Conservation (phyloP, 2,888 invertebrate genomes). For the Apotomis capreana region DNA sequence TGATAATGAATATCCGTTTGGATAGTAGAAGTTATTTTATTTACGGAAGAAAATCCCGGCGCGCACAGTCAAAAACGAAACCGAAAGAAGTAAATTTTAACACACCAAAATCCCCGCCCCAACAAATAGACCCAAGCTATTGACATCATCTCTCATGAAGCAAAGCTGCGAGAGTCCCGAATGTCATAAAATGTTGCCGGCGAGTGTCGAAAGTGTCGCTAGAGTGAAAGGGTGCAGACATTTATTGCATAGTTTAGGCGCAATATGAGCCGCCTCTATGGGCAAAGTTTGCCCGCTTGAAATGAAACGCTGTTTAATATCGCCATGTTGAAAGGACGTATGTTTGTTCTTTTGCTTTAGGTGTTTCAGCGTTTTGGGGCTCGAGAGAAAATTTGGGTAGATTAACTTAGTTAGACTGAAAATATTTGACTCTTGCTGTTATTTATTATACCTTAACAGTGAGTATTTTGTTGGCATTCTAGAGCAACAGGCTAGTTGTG, state of each 20-base stretch:
- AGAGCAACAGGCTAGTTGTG: background rate
- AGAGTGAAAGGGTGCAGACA: conserved; percentile 38
- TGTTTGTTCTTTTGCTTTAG: background rate
- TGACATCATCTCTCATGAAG: conserved; percentile 36
- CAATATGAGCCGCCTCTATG: conserved; percentile 38
- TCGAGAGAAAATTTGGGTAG: background rate
- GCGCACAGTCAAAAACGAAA: too few species aligned
- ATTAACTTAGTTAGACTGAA: conserved; percentile 16
- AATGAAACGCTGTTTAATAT: conserved; percentile 38
- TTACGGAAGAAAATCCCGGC: too few species aligned
- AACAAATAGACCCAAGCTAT: conserved; percentile 3
- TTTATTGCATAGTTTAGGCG: conserved; percentile 42
- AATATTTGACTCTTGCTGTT: conserved; percentile 10
- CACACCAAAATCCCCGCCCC: conserved; percentile 19
- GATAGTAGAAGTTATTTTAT: too few species aligned
- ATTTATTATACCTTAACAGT: background rate
- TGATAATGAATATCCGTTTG: too few species aligned
- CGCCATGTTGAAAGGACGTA: conserved; percentile 11
- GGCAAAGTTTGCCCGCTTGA: conserved; percentile 38
- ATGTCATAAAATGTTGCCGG: conserved; percentile 37
- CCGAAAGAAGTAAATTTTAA: background rate
- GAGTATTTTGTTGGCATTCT: background rate
- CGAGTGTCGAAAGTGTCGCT: conserved; percentile 34
- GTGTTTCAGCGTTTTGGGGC: conserved; percentile 1
- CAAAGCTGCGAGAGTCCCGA: conserved; percentile 21